Percentiles rank a stretch among this genome's conserved stretches.
Evolutionary conservation across 2,888 invertebrate species (phyloP).

Genomic region (Perithous albicinctus): DNA sequence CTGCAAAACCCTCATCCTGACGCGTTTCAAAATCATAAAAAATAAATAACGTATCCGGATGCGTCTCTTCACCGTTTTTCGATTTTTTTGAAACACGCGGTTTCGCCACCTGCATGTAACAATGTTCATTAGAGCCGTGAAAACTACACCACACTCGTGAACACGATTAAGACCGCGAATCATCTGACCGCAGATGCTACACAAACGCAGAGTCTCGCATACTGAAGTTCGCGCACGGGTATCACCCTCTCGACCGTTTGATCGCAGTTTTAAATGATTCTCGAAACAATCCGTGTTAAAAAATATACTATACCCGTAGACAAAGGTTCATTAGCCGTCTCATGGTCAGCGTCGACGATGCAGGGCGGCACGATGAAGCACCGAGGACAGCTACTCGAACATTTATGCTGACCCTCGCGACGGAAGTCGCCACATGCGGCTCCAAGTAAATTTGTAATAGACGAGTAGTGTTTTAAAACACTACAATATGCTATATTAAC

Average conservation of each 20-base stretch:
- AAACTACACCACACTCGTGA: too few species aligned
- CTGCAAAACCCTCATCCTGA: too few species aligned
- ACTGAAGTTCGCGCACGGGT: not conserved
- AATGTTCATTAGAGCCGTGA: not conserved
- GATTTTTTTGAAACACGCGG: not conserved
- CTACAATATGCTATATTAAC: not conserved
- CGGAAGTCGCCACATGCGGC: not conserved
- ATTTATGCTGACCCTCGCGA: too few species aligned
- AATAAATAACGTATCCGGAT: too few species aligned
- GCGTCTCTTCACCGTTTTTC: too few species aligned
- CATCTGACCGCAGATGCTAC: too few species aligned
- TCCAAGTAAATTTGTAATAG: not conserved
- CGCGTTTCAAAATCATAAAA: too few species aligned
- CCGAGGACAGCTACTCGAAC: not conserved
- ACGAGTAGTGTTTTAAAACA: not conserved
- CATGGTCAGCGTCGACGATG: not conserved
- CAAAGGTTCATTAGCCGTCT: not conserved
- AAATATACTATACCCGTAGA: not conserved
- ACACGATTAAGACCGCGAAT: too few species aligned
- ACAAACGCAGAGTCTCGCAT: too few species aligned
- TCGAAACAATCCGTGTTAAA: not conserved
- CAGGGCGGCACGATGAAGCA: not conserved
- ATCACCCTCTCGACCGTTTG: not conserved
- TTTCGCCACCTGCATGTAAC: not conserved
- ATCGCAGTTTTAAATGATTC: not conserved